Base-by-base conservation (phyloP, 2,888 invertebrate genomes). In the Dolichomitus sp. region DNA sequence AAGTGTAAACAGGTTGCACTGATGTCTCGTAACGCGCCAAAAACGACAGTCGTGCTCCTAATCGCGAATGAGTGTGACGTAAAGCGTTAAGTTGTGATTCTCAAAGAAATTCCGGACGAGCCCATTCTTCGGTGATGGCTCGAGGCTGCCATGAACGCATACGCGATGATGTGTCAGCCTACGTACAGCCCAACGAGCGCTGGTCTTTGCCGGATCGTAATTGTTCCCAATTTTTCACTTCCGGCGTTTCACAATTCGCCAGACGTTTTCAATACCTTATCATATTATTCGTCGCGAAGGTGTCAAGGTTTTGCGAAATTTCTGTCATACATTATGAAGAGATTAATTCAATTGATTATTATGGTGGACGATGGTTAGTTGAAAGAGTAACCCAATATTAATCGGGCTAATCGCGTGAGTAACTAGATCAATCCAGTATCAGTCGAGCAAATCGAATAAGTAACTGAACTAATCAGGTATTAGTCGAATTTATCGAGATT, bases 221-320 rank as follows among this genome's bases (percentile, higher is more conserved):
- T 86, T 82, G 84, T 79, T 84, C 84, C 76, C 80, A 88, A 88
- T 86, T 87, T 85, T 86, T 84, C 74, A 80, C 83, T 88, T 87
- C 88, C 88, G 81, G 33, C 66, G 72, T 81, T 84, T 82, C 65
- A 81, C 73, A 82, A 85, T 66, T 79, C 19, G 4, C 40, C 57
- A 59, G 33, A 59, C n/a, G 33, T 33, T 59, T 33, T 59, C 33
- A 9, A n/a, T 54, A 54, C 4, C 12, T 27, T 27, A 48, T 52
- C 23, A 7, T 27, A 54, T 54, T 54, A 23, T 37, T 9, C 23
- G 23, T 54, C 27, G 54, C 27, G 54, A 12, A 27, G 23, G 12
- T 23, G 6, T 12, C 14, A 14, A 5, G 27, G 27, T 11, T 27
- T 19, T 19, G 52, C 4, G 52, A 52, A 23, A 23, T 52, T 52